Percentiles rank a stretch among this genome's conserved stretches.
Evolutionary conservation across 2,113 vertebrate species (phyloP).

Genomic region (Micronisus gabar): DNA sequence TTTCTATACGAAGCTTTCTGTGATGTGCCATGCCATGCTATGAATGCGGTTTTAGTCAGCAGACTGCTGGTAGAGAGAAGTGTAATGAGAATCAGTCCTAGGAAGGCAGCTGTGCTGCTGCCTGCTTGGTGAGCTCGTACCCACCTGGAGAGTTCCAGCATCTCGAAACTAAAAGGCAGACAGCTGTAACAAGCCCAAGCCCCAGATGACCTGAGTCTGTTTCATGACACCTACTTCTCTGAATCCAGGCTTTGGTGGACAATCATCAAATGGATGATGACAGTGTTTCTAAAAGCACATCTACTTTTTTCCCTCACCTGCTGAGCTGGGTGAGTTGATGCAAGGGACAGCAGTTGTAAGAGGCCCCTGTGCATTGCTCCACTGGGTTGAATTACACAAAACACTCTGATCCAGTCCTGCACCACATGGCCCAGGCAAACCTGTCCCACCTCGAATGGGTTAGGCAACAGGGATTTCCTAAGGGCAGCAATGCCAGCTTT

Average conservation of each 20-base stretch:
- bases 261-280: neutral
- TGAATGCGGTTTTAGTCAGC: neutral
- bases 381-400: rapidly evolving
- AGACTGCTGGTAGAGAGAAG: neutral
- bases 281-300: neutral
- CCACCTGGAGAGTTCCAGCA: neutral
- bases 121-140: neutral
- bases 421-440: neutral
- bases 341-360: neutral
- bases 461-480: neutral
- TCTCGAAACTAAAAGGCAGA: neutral
- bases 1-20: neutral
- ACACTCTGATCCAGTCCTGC: neutral
- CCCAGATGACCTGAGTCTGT: neutral
- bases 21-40: neutral
- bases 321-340: neutral
- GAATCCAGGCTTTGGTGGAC: neutral
- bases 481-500: neutral
- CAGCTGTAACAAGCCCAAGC: neutral
- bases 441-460: neutral
- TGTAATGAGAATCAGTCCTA: neutral
- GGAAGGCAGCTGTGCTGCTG: neutral
- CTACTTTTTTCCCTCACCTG: neutral
- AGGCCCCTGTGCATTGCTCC: neutral
- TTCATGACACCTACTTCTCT: neutral